Conservation (phyloP, 2,888 invertebrate genomes). For the Polymixis flavicincta region DNA sequence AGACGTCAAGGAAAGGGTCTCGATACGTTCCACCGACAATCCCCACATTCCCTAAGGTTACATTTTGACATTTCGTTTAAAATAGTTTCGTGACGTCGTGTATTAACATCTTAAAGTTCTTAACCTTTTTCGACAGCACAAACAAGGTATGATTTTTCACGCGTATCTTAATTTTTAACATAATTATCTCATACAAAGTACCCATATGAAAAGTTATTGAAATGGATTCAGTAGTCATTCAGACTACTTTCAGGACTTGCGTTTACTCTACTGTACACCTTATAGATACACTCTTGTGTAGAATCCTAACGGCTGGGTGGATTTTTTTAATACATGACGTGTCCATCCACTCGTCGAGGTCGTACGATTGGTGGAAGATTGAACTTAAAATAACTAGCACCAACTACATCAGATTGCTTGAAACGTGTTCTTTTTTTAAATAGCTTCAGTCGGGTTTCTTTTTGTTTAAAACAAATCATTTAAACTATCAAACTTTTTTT, state of each 20-base stretch:
- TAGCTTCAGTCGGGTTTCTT: background rate
- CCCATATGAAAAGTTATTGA: too few species aligned
- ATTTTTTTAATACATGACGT: background rate
- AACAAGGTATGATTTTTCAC: background rate
- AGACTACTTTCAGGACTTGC: too few species aligned
- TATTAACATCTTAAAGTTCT: background rate
- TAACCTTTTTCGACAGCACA: background rate
- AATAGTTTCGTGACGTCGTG: background rate
- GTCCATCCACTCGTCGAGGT: background rate
- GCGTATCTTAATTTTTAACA: background rate
- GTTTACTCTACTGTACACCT: too few species aligned
- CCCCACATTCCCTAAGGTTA: background rate
- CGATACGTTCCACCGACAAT: background rate
- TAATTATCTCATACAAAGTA: too few species aligned
- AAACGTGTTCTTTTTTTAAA: background rate
- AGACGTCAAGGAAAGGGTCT: background rate
- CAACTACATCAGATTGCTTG: background rate
- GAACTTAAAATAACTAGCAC: background rate
- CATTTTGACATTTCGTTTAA: background rate
- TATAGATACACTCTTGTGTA: background rate
- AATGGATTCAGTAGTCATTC: too few species aligned
- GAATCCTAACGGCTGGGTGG: background rate
- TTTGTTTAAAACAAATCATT: too few species aligned
- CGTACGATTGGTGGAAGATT: background rate
- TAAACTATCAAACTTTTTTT: too few species aligned